Base-by-base conservation (phyloP, 2,113 vertebrate species). In the Platysternon megacephalum region DNA sequence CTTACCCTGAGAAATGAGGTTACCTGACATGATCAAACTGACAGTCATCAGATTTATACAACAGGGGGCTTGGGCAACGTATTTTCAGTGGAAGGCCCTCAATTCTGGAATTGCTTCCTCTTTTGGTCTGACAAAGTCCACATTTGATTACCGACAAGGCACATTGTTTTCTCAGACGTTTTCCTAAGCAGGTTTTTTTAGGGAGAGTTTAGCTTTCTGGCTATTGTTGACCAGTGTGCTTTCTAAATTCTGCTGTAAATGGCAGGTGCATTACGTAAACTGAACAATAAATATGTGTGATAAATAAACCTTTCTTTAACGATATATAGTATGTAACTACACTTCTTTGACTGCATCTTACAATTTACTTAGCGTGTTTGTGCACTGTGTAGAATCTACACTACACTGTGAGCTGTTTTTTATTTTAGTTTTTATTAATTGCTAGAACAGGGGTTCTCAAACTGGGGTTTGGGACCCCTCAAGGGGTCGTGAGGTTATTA, bases 251-350 rank as follows among this genome's bases (percentile, higher is more conserved):
- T 68, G 61, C 61, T 68, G 65, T 39, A 39, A 39, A 78, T 46
- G 24, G 72, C 39, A 46, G 42, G 22, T 46, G 11, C 42, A 14
- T 78, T 44, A 78, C 12, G 9, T 14, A 78, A 46, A 78, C 42
- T 46, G 74, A 78, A 72, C 19, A 39, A 78, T 78, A 46, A 78
- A 78, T 46, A 44, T 46, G 42, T 74, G 5, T 7, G 24, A 28
- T 78, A 46, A 29, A 78, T 46, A 46, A 78, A 46, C 24, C 24
- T 28, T 78, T 26, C 24, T 78, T 78, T 46, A 78, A 78, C 44
- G 11, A 44, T 72, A 72, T 72, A 39, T 39, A 72, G 9, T 2
- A 5, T 7, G 0, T 22, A 4, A 0, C 11, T 0, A 0, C 0
- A 3, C 21, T 4, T 0, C 84, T 6, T 44, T 42, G 58, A 22